Evolutionary conservation across 1,140 invertebrate species (phyloP).

Genomic region (Temnothorax longispinosus): DNA sequence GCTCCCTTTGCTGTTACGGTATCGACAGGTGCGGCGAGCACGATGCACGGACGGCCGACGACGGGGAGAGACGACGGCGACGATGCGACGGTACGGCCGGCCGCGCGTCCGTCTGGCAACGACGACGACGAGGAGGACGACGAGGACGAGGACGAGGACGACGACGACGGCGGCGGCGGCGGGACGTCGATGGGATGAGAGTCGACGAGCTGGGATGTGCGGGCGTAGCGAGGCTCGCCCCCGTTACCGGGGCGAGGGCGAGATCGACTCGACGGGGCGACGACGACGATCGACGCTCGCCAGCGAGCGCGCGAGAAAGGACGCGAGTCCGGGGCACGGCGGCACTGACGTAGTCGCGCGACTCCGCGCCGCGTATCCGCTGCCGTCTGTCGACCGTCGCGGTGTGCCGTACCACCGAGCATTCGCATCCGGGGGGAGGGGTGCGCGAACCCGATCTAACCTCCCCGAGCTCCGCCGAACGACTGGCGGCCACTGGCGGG

Average conservation of each 20-base stretch:
- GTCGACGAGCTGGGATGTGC: constrained; percentile 2
- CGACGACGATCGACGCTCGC: constrained; percentile 17
- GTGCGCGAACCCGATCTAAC: constrained; percentile 63
- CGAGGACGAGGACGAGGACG: background rate
- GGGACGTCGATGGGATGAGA: background rate
- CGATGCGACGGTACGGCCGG: background rate
- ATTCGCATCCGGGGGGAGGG: constrained; percentile 27
- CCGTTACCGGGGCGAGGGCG: constrained; percentile 2
- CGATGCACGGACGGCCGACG: background rate
- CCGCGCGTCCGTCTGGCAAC: background rate
- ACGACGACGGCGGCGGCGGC: too few species aligned
- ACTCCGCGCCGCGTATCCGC: constrained; percentile 28
- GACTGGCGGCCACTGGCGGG: too few species aligned
- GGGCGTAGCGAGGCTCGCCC: constrained; percentile 45
- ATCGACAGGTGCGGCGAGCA: background rate
- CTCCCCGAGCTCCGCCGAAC: constrained; percentile 75
- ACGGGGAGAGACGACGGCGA: background rate
- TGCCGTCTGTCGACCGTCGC: constrained; percentile 19
- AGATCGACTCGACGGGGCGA: background rate
- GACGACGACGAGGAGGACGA: background rate
- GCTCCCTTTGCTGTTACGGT: constrained; percentile 9
- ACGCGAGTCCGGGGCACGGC: background rate
- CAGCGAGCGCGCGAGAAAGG: background rate
- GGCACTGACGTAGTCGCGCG: background rate
- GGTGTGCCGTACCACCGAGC: constrained; percentile 36